These are phyloP conservation scores for Desmophyllum pertusum DNA, from an alignment of 92 coral and sea anemone genomes.

Conservation along the genomic window DNA sequence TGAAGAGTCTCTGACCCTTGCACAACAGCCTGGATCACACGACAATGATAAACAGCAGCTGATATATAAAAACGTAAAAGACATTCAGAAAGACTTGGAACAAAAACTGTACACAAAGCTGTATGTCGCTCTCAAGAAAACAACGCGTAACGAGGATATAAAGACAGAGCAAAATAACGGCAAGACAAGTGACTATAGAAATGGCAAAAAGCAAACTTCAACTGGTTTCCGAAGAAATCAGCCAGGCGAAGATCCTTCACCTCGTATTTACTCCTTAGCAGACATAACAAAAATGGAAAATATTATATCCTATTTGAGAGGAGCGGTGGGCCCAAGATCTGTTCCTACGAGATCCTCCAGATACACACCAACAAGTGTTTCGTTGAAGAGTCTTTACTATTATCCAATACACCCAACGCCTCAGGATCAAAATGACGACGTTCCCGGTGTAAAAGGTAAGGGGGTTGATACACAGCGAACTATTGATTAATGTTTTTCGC, in stretches of 20 bases:
- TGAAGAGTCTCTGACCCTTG: background rate
- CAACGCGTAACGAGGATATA: background rate
- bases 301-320: constrained; percentile 35
- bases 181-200: background rate
- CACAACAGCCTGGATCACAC: background rate
- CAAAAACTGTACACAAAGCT: background rate
- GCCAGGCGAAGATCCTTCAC: background rate
- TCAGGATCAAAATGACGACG: constrained; percentile 19
- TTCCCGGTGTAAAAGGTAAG: constrained; percentile 24
- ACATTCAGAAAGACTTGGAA: background rate
- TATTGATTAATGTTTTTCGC: background rate
- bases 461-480: background rate
- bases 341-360: constrained; percentile 21
- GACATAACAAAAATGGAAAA: constrained; percentile 23
- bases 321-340: constrained; percentile 1
- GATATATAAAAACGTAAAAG: background rate
- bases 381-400: constrained; percentile 38
- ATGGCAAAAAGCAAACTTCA: background rate
- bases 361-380: constrained; percentile 4
- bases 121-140: background rate
- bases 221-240: constrained; percentile 27
- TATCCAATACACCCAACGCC: constrained; percentile 48
- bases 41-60: background rate
- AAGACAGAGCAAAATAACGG: background rate
- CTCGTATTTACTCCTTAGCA: constrained; percentile 10